Base-by-base conservation (phyloP, 2,797 vertebrate species). In the Sebastes iracundus region DNA sequence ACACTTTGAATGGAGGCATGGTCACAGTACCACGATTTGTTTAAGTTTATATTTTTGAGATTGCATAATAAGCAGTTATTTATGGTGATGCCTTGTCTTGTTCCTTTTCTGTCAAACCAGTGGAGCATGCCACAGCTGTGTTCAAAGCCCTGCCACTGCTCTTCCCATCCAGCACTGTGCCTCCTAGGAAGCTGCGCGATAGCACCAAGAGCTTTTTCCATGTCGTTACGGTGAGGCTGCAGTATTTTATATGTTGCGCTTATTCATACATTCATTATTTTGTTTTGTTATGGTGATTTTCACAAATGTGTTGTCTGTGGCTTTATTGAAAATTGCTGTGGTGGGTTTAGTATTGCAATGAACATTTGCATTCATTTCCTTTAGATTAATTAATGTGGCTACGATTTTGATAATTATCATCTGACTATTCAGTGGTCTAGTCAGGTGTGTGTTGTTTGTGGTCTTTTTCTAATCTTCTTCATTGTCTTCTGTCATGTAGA, bases 181-280 rank as follows among this genome's bases (percentile, higher is more conserved):
- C 38, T 49, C 38, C 25, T 3, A 82, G 25, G 73, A 82, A 78
- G 46, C 38, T 68, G 72, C 55, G 25, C 11, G 11, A 18, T 25
- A 73, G 33, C 72, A 83, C 75, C 23, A 75, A 81, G 53, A 74
- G 72, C 64, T 65, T 89, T 67, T 79, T 86, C 66, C 81, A 84
- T 38, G 32, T 88, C 52, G 72, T 84, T 52, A 71, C 13, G 33
- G 79, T 84, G 72, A 77, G 72, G 33, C 33, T 35, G 33, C 33
- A 35, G 33, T 35, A 35, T 35, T 35, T 35, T 35, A 35, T 35
- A 35, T 35, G 33, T 35, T 35, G 11, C 33, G 33, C 33, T 35
- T 35, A 35, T 35, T 35, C 33, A 35, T 35, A 35, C 33, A 35
- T 35, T 35, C 11, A 35, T 35, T 35, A 35, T 35, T 35, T 35